phyloP scores from a whole-genome alignment of 2,888 invertebrate genomes.

The Rhopalosiphum nymphaeae region DNA sequence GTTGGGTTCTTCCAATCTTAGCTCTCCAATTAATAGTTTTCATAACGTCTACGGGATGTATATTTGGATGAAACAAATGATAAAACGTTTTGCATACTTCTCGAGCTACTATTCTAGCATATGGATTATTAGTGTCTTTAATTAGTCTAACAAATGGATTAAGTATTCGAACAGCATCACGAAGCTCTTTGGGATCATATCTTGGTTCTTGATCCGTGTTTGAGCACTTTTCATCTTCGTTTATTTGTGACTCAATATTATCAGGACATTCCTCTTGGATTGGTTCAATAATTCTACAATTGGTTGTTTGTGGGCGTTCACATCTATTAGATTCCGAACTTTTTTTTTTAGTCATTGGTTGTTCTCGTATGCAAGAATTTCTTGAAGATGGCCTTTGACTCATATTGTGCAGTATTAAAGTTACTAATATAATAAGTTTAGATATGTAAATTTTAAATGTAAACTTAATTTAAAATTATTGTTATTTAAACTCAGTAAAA shows the following conservation, averaged over 20 bases:
- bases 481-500: not conserved
- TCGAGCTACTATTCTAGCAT: constrained; percentile 44
- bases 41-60: not conserved
- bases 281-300: not conserved
- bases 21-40: not conserved
- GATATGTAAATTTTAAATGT: not conserved
- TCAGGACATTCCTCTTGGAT: not conserved
- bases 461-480: not conserved
- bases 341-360: not conserved
- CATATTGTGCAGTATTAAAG: not conserved
- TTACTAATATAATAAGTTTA: not conserved
- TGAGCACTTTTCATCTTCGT: not conserved
- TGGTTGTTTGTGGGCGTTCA: not conserved
- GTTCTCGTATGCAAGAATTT: not conserved
- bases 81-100: constrained; percentile 49
- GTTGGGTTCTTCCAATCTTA: not conserved
- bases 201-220: constrained; percentile 7
- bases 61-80: not conserved
- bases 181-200: constrained; percentile 51
- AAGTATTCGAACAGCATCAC: constrained; percentile 13
- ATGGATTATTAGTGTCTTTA: constrained; percentile 45
- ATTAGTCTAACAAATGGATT: constrained; percentile 28
- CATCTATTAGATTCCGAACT: not conserved
- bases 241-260: not conserved
- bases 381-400: not conserved